Evolutionary conservation across 2,888 invertebrate species (phyloP), one percentile per base, ranked within the genome.

Genomic region (Xestia c-nigrum): DNA sequence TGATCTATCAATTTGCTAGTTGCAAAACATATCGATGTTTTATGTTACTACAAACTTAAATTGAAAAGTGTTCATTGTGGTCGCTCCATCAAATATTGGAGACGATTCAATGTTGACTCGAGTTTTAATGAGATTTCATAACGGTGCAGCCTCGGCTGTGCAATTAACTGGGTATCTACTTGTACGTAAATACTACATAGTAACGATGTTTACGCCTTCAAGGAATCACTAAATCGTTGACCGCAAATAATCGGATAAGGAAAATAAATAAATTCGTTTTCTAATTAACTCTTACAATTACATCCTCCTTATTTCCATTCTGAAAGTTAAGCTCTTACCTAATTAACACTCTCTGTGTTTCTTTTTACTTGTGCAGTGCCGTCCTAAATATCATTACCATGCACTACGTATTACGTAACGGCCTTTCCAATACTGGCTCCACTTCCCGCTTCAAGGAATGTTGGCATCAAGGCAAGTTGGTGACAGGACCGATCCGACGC

Each of bases 391-490:
- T 70, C 50, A 65, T 70, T 57, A 57, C 43, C 50, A 74, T 74
- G 59, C 57, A 76, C 59, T 76, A 1, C 47, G 52, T 64, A 40
- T 63, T 73, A 85, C 80, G 76, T 85, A 85, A 81, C 72, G 78
- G 74, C 81, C 75, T 85, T 85, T 85, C 80, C 72, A 85, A 81
- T 85, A 77, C 83, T 74, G 75, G 76, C 73, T 78, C 64, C 21
- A 92, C 93, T 95, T 95, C 95, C 95, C 93, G 94, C 87, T 93
- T 89, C 79, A 83, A 88, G 92, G 95, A 95, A 95, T 95, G 95
- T 89, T 85, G 88, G 63, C 80, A 87, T 86, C 95, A 95, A 95
- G 95, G 95, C 92, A 84, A 93, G 89, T 91, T 77, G 89, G 93
- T 92, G 92, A 92, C 91, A 89, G 92, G 89, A 86, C 81, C 83